A percentile compares a stretch with the other conserved stretches of the same genome.
phyloP scores from a whole-genome alignment of 2,113 vertebrate genomes.

The Verasper variegatus region DNA sequence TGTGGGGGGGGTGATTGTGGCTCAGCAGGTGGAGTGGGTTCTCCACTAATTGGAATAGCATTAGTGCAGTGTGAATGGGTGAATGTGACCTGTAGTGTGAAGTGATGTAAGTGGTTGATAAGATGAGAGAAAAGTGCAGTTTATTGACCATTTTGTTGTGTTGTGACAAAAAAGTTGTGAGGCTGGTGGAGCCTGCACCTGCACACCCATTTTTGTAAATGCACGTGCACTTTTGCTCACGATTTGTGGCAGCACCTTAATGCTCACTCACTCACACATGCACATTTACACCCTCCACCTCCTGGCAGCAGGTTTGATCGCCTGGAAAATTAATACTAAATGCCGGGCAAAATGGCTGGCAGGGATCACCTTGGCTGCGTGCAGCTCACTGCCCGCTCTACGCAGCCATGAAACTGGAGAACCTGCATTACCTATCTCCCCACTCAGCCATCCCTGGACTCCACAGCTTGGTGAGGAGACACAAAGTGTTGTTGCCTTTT shows the following conservation, averaged over 20 bases:
- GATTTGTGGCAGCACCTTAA: constrained; percentile 46
- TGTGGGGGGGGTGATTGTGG: not conserved
- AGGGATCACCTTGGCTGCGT: constrained; percentile 71
- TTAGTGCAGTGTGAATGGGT: not conserved
- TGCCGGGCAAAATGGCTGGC: constrained; percentile 77
- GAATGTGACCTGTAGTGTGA: not conserved
- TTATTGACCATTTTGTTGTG: not conserved
- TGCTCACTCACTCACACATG: constrained; percentile 15
- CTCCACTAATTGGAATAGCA: not conserved
- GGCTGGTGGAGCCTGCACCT: constrained; percentile 35
- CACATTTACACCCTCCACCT: constrained; percentile 20
- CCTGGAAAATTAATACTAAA: constrained; percentile 80
- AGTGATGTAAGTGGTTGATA: not conserved
- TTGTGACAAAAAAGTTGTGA: not conserved
- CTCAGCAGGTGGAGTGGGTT: not conserved
- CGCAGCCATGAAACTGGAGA: constrained; percentile 60
- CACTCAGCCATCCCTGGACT: constrained; percentile 45
- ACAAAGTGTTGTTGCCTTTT: constrained; percentile 50
- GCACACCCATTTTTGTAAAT: constrained; percentile 33
- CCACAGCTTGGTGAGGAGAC: constrained; percentile 37
- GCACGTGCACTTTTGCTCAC: constrained; percentile 27
- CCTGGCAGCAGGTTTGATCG: constrained; percentile 73
- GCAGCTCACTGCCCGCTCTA: constrained; percentile 46
- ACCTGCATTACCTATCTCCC: constrained; percentile 38
- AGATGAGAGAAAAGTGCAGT: not conserved